Base-by-base conservation (phyloP, 1,140 invertebrate species). In the Caenorhabditis elegans region DNA sequence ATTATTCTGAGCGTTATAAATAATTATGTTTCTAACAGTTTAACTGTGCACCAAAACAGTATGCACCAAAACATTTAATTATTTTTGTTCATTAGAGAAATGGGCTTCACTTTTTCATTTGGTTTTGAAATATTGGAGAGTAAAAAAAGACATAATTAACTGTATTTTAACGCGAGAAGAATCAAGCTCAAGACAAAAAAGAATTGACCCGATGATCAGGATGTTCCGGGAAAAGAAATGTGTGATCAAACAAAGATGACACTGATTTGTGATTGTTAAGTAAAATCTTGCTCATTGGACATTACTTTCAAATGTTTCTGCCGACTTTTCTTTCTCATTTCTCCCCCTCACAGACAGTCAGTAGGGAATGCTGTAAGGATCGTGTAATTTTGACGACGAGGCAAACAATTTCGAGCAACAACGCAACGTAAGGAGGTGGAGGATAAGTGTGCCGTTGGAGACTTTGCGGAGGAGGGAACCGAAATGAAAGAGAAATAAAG, bases 361-460 rank as follows among this genome's bases (percentile, higher is more conserved):
- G 39, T 5, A 70, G 51, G 15, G n/a, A 70, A 39, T 39, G 60
- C 60, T 70, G 60, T 70, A 70, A 70, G 60, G 60, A 70, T 70
- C 60, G 60, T 70, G 60, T 70, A 43, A 70, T 70, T 70, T 70
- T 3, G 53, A 60, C 53, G 53, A 15, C 34, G 60, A 70, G 60
- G 34, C 34, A 70, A 70, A 70, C 60, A 70, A 70, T 70, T 70
- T 70, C 34, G 28, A 60, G 34, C 34, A 31, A 31, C 34, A 60
- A 5, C 10, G 13, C 17, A 11, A 15, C 6, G 34, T 17, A 2
- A n/a, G 8, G 60, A 6, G 10, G 34, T 22, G 2, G 19, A 22
- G 60, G 60, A 70, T 70, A 70, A 70, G 60, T 70, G 60, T 70
- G 60, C 60, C n/a, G 60, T 34, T 65, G 55, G 60, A 70, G 60